Percentiles rank a stretch among this genome's conserved stretches.
Conservation (phyloP, 2,797 vertebrate genomes). For the Danio choprae region DNA sequence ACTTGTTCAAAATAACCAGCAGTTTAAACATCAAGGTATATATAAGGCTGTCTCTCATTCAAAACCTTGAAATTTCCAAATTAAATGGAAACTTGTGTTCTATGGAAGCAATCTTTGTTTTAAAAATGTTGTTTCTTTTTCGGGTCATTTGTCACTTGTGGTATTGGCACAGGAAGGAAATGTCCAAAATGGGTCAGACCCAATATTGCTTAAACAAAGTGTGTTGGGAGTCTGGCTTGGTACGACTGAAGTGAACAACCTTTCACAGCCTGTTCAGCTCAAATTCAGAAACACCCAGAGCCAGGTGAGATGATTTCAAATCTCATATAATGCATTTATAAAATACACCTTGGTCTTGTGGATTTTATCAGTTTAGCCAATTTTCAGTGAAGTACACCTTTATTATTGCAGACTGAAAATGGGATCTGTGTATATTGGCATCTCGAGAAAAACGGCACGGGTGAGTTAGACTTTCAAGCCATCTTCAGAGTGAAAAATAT, state of each 20-base stretch:
- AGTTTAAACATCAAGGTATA: background rate
- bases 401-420: slow-evolving; percentile 61
- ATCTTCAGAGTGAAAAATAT: background rate
- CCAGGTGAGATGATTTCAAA: slow-evolving; percentile 53
- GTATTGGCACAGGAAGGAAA: background rate
- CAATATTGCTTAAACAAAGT: background rate
- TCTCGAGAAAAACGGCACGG: background rate
- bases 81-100: background rate
- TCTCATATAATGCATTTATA: background rate
- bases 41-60: background rate
- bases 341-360: too few species aligned
- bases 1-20: slow-evolving; percentile 67
- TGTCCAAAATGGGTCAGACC: background rate
- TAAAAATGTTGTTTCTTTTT: background rate
- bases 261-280: slow-evolving; percentile 68
- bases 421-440: slow-evolving; percentile 76
- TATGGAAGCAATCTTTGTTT: background rate
- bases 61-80: background rate
- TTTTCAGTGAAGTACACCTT: background rate
- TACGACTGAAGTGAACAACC: slow-evolving; percentile 54
- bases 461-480: slow-evolving; percentile 15
- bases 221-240: slow-evolving; percentile 74
- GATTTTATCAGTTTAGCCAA: background rate
- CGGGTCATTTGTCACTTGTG: background rate
- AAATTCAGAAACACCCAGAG: slow-evolving; percentile 58